Evolutionary conservation across 2,888 invertebrate species (phyloP).

Genomic region (Harmothoe impar): DNA sequence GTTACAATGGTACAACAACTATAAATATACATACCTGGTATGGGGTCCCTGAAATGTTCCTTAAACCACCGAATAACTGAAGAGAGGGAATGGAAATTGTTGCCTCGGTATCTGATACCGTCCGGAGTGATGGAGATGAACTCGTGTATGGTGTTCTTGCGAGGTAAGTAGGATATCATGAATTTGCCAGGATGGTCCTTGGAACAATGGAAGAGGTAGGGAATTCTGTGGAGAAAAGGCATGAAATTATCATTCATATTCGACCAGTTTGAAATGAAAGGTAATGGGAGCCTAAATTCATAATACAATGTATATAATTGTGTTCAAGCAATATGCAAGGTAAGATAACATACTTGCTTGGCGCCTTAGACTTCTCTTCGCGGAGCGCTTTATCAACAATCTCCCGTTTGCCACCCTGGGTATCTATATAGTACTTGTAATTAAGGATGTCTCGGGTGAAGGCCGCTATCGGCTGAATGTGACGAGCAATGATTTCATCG

Average conservation of each 20-base stretch:
- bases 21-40: slow-evolving; percentile 74
- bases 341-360: slow-evolving; percentile 80
- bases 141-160: slow-evolving; percentile 93
- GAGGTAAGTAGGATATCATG: slow-evolving; percentile 95
- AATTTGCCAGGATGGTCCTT: slow-evolving; percentile 87
- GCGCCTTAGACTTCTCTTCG: slow-evolving; percentile 91
- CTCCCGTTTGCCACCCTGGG: slow-evolving; percentile 90
- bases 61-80: slow-evolving; percentile 97
- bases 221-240: slow-evolving; percentile 77
- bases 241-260: not conserved
- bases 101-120: slow-evolving; percentile 93
- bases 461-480: slow-evolving; percentile 98
- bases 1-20: too few species aligned
- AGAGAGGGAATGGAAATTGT: slow-evolving; percentile 92
- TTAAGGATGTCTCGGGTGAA: slow-evolving; percentile 94
- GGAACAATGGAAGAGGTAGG: slow-evolving; percentile 79
- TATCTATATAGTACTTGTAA: slow-evolving; percentile 93
- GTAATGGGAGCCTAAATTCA: too few species aligned
- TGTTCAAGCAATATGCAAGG: too few species aligned
- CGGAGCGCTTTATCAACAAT: slow-evolving; percentile 93
- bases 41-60: slow-evolving; percentile 96
- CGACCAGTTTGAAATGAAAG: too few species aligned
- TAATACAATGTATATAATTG: too few species aligned
- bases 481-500: slow-evolving; percentile 98
- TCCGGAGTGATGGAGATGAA: slow-evolving; percentile 95